A percentile compares a stretch with the other conserved stretches of the same genome.
These are phyloP conservation scores for Trachythela sp. DNA, from an alignment of 64 coral and sea anemone genomes.

Conservation along the genomic window DNA sequence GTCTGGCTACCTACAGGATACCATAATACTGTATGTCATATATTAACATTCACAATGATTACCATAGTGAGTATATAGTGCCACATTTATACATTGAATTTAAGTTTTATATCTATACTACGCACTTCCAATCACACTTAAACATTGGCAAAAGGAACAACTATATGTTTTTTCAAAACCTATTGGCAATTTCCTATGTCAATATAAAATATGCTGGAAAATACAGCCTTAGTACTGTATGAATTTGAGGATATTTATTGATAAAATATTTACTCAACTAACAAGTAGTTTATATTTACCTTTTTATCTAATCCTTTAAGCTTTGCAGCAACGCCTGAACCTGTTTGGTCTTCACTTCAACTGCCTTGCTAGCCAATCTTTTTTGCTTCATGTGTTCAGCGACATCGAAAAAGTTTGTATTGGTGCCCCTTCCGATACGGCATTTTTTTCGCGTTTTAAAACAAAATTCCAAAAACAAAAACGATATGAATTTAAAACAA, in stretches of 20 bases:
- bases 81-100: too few species aligned
- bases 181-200: too few species aligned
- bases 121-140: too few species aligned
- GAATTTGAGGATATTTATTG: too few species aligned
- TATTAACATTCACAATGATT: too few species aligned
- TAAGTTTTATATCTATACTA: too few species aligned
- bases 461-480: not conserved
- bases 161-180: too few species aligned
- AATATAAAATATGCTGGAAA: too few species aligned
- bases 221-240: too few species aligned
- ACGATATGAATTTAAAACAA: not conserved
- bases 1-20: not conserved
- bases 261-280: not conserved
- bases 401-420: not conserved
- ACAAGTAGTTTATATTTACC: not conserved
- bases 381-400: not conserved
- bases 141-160: too few species aligned
- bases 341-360: not conserved
- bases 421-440: not conserved
- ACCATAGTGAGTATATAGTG: not conserved
- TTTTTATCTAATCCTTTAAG: not conserved
- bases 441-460: not conserved
- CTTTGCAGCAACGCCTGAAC: not conserved
- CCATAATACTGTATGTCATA: too few species aligned
- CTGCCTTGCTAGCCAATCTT: not conserved